Evolutionary conservation across 64 coral and sea anemone genomes (phyloP), one percentile per base, ranked within the genome.

Genomic region (Stichodactyla helianthus): DNA sequence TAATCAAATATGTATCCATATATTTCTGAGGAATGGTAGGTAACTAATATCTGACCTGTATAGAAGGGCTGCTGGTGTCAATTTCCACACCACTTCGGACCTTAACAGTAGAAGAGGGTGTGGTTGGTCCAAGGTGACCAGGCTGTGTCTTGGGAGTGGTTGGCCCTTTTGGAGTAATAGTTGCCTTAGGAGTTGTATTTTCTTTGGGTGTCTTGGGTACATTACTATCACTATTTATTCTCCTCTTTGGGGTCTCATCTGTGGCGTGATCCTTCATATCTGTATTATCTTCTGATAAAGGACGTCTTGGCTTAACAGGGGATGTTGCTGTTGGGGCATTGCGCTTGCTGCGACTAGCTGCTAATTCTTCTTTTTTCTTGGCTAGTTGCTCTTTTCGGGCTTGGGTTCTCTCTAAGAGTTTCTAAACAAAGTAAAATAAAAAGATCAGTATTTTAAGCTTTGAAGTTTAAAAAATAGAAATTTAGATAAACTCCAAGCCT

Each of bases 351-450:
- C 94, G 84, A 58, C 94, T 90, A 62, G 88, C 91, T n/a, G 89
- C 91, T 9, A 96, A 84, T 50, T 96, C 94, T 52, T 90, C 89
- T 51, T 85, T 86, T 63, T 96, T 96, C 53, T 88, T 84, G 28
- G 71, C 88, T 59, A 96, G 94, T 28, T 93, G 91, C 52, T 93
- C 86, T 80, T 96, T 96, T n/a, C 94, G 68, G 55, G 91, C 88
- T 88, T 96, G 94, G 8, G 94, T 96, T 88, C 94, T 96, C 61
- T 89, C 94, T 28, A 96, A 86, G 20, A 96, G 77, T 88, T 96
- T 96, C 94, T 96, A 23, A 27, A 74, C 25, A 22, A 1, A 17
- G n/a, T 20, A 7, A 20, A 60, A 60, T 60, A 17, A 17, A 60
- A 60, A 60, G 13, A 60, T 5, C 5, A 15, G 14, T 60, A 0